Conservation (phyloP, 2,797 vertebrate genomes). For the Xiphorhynchus erythropygius region DNA sequence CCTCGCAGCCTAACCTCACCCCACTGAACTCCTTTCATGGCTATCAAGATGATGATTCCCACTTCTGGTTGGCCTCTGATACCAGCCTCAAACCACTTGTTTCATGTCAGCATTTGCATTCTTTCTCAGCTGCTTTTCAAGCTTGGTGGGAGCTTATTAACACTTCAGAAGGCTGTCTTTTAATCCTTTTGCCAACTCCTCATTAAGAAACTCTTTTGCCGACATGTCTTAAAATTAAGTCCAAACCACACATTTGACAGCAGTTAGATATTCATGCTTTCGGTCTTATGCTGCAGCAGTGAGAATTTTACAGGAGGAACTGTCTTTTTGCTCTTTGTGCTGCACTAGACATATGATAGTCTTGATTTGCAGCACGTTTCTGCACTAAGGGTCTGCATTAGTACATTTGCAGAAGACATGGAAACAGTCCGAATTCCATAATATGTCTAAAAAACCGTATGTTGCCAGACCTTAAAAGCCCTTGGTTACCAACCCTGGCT, state of each 20-base stretch:
- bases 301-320: background rate
- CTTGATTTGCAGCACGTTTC: background rate
- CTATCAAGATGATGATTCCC: background rate
- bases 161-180: constrained; percentile 33
- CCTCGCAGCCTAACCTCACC: background rate
- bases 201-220: constrained; percentile 32
- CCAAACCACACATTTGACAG: background rate
- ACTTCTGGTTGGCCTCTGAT: background rate
- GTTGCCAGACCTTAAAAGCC: background rate
- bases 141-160: constrained; percentile 31
- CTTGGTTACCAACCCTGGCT: background rate
- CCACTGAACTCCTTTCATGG: background rate
- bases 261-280: background rate
- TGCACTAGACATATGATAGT: background rate
- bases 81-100: background rate
- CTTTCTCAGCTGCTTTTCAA: constrained; percentile 4
- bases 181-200: constrained; percentile 28
- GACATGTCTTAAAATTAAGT: background rate
- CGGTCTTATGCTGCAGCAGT: background rate
- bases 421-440: background rate
- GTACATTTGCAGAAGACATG: background rate
- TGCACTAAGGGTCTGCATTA: background rate
- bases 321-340: background rate
- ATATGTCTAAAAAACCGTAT: background rate
- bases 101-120: constrained; percentile 27